A percentile compares a stretch with the other conserved stretches of the same genome.
phyloP scores from a whole-genome alignment of 2,888 invertebrate genomes.

The Eumerus sabulonum region DNA sequence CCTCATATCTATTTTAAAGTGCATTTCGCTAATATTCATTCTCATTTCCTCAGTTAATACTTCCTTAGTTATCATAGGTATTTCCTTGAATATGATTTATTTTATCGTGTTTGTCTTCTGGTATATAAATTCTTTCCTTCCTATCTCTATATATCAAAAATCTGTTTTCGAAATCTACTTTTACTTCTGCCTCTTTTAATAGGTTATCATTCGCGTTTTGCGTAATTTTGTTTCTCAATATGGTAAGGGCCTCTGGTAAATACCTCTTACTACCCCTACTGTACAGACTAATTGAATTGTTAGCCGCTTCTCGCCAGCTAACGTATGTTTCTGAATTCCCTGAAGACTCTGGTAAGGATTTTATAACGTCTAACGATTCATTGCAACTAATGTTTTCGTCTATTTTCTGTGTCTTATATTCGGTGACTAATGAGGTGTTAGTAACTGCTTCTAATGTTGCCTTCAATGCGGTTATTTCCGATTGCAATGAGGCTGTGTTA shows the following conservation, averaged over 20 bases:
- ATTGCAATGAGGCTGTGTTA: not conserved
- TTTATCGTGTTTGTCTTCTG: too few relatives aligned
- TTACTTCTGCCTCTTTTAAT: slow-evolving; percentile 2
- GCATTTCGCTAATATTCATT: not conserved
- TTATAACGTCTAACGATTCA: slow-evolving; percentile 13
- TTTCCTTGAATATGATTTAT: not conserved
- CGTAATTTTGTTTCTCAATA: slow-evolving; percentile 13
- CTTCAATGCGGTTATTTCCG: not conserved
- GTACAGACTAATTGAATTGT: slow-evolving; percentile 43
- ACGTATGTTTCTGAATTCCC: slow-evolving; percentile 38
- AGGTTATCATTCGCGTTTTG: slow-evolving; percentile 19
- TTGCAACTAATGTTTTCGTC: not conserved
- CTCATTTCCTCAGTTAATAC: not conserved
- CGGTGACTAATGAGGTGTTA: not conserved
- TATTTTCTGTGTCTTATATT: slow-evolving; percentile 10
- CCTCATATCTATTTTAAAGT: too few relatives aligned
- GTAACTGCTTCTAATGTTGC: not conserved
- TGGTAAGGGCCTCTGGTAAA: slow-evolving; percentile 28
- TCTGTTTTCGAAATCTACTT: not conserved
- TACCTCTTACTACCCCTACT: slow-evolving; percentile 42
- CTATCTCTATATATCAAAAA: too few relatives aligned
- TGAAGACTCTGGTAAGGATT: slow-evolving; percentile 35
- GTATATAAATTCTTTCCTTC: too few relatives aligned
- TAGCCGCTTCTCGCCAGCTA: slow-evolving; percentile 48
- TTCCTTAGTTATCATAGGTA: not conserved